Conservation (phyloP, 2,113 vertebrate species). For the Azemiops feae region DNA sequence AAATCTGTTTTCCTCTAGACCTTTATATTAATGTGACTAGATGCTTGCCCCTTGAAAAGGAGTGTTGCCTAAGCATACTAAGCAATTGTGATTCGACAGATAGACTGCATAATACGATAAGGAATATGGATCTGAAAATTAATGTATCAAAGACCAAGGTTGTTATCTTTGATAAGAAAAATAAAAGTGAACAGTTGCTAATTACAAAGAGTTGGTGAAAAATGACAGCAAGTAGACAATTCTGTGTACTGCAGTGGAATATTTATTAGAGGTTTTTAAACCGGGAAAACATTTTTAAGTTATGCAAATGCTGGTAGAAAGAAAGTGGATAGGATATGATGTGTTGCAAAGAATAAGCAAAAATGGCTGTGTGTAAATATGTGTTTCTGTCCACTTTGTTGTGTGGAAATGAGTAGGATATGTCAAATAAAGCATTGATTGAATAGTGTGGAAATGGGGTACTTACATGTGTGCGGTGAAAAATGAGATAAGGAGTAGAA, state of each 20-base stretch:
- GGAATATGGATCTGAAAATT: not conserved
- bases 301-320: not conserved
- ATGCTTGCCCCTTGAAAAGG: not conserved
- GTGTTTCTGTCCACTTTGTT: not conserved
- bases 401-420: not conserved
- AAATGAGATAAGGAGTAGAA: not conserved
- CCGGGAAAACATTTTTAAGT: not conserved
- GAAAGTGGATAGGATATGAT: not conserved
- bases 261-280: not conserved
- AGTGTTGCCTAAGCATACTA: not conserved
- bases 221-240: not conserved
- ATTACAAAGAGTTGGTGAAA: not conserved
- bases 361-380: not conserved
- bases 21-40: not conserved
- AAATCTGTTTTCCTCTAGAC: not conserved
- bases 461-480: not conserved
- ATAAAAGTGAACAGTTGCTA: not conserved
- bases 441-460: not conserved
- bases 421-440: not conserved
- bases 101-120: not conserved
- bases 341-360: not conserved
- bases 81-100: not conserved
- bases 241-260: not conserved
- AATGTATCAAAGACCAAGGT: not conserved
- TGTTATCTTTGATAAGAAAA: not conserved